Conservation (phyloP, 2,888 invertebrate species). For the Drosophila vallismaia region DNA sequence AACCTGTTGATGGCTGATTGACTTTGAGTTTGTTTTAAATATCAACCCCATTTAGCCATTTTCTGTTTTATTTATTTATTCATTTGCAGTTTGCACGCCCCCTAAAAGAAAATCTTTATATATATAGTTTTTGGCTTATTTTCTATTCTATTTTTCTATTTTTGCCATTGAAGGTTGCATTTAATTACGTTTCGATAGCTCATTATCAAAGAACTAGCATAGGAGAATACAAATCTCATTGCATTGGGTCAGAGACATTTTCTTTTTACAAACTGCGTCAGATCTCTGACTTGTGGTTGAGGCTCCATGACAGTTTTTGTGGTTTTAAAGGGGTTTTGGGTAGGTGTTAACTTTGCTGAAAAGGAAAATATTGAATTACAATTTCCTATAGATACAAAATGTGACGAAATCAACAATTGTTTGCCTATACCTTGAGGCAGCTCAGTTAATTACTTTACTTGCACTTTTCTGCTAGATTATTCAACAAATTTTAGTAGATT, state of each 20-base stretch:
- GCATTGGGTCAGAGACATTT: background rate
- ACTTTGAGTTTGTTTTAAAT: background rate
- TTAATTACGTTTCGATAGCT: constrained; percentile 19
- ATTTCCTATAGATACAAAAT: background rate
- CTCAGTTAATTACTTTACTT: background rate
- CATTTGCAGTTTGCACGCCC: constrained; percentile 21
- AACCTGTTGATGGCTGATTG: background rate
- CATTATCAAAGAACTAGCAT: constrained; percentile 19
- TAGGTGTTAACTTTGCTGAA: constrained; percentile 12
- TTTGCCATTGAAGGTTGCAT: constrained; percentile 17
- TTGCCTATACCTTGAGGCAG: background rate
- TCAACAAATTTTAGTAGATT: background rate
- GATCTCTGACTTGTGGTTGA: constrained; percentile 27
- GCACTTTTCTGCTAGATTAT: background rate
- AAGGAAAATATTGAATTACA: background rate
- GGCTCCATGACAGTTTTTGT: constrained; percentile 21
- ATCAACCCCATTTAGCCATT: background rate
- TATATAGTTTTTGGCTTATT: constrained; percentile 23
- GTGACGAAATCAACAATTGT: background rate
- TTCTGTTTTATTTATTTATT: background rate
- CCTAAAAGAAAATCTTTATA: constrained; percentile 3
- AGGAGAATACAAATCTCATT: constrained; percentile 6
- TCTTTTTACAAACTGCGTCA: constrained; percentile 20
- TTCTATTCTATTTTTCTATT: constrained; percentile 4
- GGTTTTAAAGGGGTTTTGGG: constrained; percentile 9